Base-by-base conservation (phyloP, 2,113 vertebrate genomes). In the Ahaetulla prasina region DNA sequence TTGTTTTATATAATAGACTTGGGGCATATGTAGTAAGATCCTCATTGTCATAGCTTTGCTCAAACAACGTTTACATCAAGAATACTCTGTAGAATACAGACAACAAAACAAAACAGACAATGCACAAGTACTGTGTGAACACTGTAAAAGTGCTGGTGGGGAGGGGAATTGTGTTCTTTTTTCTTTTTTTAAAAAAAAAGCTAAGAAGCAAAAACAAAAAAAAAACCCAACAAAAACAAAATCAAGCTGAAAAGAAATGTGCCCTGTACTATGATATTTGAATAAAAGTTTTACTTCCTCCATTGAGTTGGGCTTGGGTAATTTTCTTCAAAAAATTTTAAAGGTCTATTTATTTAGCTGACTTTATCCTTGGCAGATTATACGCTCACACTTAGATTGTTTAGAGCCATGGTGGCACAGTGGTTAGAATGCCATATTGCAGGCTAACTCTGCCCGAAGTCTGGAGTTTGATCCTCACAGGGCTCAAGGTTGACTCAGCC, bases 231-330 rank as follows among this genome's bases (percentile, higher is more conserved):
- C 25, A 60, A 63, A n/a, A 84, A 85, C 49, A 95, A 50, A 84
- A 91, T 87, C 45, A 93, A 96, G 94, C 94, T 92, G 95, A 97
- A 96, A 94, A 96, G 95, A 97, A 95, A 95, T 96, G 97, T 98
- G 97, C 97, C 97, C 97, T 98, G 97, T 98, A 95, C 96, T 95
- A 96, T 96, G 97, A 97, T 96, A 97, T 98, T 98, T 96, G 97
- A 98, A 98, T 98, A 98, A 98, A 98, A 97, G 97, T 98, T 98
- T 98, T 97, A 98, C 98, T 98, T 98, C 97, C 97, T 97, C 97
- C 97, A 97, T 95, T 92, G 93, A 98, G 96, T 95, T 95, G 96
- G 96, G 96, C 94, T 91, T 96, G 92, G 93, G 96, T 85, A 89
- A 96, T 95, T 92, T 97, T 93, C 95, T 97, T 97, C 92, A 53